Evolutionary conservation across 1,140 invertebrate genomes (phyloP).

Genomic region (Hyles vespertilio): DNA sequence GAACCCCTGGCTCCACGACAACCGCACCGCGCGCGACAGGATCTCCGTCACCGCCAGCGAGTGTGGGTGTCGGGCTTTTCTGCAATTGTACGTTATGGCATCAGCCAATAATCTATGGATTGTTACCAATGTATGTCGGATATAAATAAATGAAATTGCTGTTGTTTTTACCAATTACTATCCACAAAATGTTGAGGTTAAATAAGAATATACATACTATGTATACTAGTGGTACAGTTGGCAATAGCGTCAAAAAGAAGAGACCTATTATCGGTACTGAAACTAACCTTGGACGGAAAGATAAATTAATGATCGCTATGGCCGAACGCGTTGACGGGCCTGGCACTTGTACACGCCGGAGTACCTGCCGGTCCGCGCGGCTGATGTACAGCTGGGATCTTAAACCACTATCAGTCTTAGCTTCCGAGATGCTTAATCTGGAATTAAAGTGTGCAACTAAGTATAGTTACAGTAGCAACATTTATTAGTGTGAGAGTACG

Average conservation of each 20-base stretch:
- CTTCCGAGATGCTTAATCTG: constrained; percentile 81
- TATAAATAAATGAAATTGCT: too few relatives aligned
- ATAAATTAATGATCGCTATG: constrained; percentile 90
- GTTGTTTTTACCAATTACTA: too few relatives aligned
- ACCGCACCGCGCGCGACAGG: constrained; percentile 80
- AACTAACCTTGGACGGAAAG: constrained; percentile 85
- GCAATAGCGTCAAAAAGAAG: too few relatives aligned
- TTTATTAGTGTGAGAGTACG: too few relatives aligned
- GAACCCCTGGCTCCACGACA: constrained; percentile 87
- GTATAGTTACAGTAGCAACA: too few relatives aligned
- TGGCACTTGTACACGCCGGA: constrained; percentile 91
- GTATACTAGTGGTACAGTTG: too few relatives aligned
- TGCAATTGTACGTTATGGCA: too few relatives aligned
- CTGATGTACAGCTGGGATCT: constrained; percentile 83
- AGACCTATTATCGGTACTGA: too few relatives aligned
- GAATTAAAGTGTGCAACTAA: constrained; percentile 19
- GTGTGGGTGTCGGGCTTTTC: constrained; percentile 84
- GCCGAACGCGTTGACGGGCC: constrained; percentile 89
- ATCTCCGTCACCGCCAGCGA: constrained; percentile 81
- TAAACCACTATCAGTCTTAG: constrained; percentile 83
- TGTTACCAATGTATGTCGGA: too few relatives aligned
- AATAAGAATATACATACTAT: too few relatives aligned
- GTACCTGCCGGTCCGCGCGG: constrained; percentile 84
- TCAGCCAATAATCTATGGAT: too few relatives aligned
- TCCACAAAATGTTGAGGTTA: too few relatives aligned